phyloP scores from a whole-genome alignment of 2,113 vertebrate genomes.

The Sciurus niger region DNA sequence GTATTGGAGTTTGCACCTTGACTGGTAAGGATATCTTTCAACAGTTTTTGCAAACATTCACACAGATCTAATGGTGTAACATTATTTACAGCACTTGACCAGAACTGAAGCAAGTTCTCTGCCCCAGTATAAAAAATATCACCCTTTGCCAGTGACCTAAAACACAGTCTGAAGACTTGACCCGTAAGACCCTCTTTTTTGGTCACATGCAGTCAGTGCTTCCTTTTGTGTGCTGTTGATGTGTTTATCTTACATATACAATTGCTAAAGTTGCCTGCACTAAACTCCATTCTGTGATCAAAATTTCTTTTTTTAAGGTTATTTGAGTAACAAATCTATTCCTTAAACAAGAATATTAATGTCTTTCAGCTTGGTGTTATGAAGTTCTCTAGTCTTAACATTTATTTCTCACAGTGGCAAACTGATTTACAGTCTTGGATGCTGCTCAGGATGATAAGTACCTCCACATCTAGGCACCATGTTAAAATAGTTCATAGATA shows the following conservation, averaged over 20 bases:
- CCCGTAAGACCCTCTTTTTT: background rate
- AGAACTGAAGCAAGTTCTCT: background rate
- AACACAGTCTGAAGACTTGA: background rate
- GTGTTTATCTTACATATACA: background rate
- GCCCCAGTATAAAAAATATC: background rate
- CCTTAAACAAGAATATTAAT: background rate
- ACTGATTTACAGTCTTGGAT: background rate
- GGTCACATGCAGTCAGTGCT: background rate
- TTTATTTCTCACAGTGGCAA: background rate
- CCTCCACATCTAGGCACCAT: accelerated
- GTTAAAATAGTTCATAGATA: background rate
- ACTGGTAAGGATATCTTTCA: background rate
- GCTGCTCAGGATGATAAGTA: background rate
- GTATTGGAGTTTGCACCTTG: background rate
- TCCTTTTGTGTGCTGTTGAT: background rate
- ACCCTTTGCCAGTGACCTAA: background rate
- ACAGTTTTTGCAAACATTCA: background rate
- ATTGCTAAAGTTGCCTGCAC: background rate
- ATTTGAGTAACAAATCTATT: background rate
- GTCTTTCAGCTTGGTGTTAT: background rate
- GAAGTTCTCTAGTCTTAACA: background rate
- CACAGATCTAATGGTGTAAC: background rate
- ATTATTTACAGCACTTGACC: background rate
- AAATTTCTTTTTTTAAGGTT: background rate
- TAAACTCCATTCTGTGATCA: background rate